Evolutionary conservation across 2,797 vertebrate genomes (phyloP).

Genomic region (Oreonectes daqikongensis): DNA sequence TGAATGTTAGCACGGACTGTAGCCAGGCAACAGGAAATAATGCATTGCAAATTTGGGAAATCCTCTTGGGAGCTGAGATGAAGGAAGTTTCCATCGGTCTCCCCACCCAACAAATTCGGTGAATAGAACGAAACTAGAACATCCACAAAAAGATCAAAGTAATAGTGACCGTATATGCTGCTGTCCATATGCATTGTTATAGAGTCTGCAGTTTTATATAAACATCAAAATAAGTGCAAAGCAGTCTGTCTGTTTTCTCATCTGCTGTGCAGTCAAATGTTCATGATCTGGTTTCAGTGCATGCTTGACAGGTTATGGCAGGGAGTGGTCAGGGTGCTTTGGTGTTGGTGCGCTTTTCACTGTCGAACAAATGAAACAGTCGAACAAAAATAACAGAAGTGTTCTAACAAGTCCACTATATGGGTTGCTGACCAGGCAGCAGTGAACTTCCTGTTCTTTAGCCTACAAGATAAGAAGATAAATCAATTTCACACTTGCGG

Average conservation of each 20-base stretch:
- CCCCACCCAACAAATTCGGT: conserved; percentile 25
- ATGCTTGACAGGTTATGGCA: conserved; percentile 4
- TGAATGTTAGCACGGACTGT: conserved; percentile 2
- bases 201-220: neutral
- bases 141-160: conserved; percentile 1
- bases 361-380: neutral
- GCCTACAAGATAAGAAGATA: neutral
- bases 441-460: neutral
- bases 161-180: neutral
- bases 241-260: neutral
- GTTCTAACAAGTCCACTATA: neutral
- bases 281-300: conserved; percentile 3
- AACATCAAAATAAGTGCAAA: neutral
- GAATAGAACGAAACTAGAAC: neutral
- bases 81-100: conserved; percentile 52
- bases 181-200: neutral
- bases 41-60: conserved; percentile 47
- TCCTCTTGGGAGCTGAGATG: conserved; percentile 43
- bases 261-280: neutral
- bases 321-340: conserved; percentile 2
- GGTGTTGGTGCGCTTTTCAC: neutral
- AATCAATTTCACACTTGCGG: neutral
- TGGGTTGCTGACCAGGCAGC: neutral
- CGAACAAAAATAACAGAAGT: neutral
- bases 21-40: conserved; percentile 47